Conservation (phyloP, 2,113 vertebrate genomes). For the Ramphastos sulfuratus region DNA sequence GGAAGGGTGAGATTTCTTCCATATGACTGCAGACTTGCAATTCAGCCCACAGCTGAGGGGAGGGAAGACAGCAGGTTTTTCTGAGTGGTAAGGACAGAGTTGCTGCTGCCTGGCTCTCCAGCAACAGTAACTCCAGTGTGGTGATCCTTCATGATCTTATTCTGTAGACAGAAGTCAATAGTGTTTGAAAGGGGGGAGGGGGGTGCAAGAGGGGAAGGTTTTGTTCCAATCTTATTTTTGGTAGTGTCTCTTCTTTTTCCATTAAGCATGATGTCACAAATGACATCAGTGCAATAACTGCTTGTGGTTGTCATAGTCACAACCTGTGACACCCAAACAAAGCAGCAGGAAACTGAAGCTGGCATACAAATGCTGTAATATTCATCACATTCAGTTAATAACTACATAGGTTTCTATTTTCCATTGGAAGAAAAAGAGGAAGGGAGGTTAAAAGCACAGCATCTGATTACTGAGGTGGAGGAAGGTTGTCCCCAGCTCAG, state of each 20-base stretch:
- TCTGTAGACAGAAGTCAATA: background rate
- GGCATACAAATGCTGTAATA: slow-evolving; percentile 39
- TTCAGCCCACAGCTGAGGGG: accelerated
- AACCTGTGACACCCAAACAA: slow-evolving; percentile 69
- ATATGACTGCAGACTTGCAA: accelerated
- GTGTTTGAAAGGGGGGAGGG: background rate
- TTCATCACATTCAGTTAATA: slow-evolving; percentile 4
- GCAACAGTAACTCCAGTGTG: background rate
- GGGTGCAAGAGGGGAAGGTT: background rate
- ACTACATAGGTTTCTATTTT: background rate
- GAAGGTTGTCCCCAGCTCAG: background rate
- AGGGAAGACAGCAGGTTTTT: background rate
- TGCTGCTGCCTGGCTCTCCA: background rate
- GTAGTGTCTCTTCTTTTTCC: slow-evolving; percentile 28
- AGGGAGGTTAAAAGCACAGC: background rate
- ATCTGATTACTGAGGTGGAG: background rate
- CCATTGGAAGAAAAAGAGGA: background rate
- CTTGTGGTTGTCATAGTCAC: slow-evolving; percentile 70
- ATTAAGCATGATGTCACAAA: slow-evolving; percentile 53
- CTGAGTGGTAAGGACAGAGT: accelerated
- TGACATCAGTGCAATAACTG: slow-evolving; percentile 55
- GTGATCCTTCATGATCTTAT: background rate
- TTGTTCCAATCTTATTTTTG: background rate
- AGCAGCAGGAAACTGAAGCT: slow-evolving; percentile 42
- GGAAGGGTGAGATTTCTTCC: background rate